These are phyloP conservation scores for Pentalonia nigronervosa DNA, from an alignment of 1,140 invertebrate species.

Conservation along the genomic window DNA sequence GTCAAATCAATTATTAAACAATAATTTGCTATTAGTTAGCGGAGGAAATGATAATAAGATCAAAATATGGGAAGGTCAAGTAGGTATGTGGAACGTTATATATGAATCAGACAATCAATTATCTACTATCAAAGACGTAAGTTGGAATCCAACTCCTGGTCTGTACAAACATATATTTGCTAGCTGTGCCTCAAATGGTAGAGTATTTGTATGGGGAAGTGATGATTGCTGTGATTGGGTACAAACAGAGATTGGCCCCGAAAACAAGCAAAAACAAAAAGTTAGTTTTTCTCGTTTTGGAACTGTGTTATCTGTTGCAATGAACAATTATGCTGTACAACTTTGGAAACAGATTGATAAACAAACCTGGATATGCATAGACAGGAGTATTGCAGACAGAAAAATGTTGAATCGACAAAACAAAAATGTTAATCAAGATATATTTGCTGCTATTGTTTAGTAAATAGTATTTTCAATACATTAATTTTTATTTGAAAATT, in stretches of 20 bases:
- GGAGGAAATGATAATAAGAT: conserved; percentile 98
- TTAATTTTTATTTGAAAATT: neutral
- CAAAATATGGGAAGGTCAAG: conserved; percentile 95
- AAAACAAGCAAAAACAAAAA: conserved; percentile 98
- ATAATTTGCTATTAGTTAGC: conserved; percentile 65
- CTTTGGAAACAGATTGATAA: conserved; percentile 93
- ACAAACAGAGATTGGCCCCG: conserved; percentile 84
- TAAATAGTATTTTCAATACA: neutral
- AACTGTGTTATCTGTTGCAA: conserved; percentile 94
- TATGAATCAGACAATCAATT: conserved; percentile 92
- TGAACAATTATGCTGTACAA: conserved; percentile 97
- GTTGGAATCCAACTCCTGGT: conserved; percentile 96
- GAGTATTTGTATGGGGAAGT: conserved; percentile 93
- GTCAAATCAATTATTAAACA: conserved; percentile 81
- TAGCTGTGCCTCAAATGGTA: conserved; percentile 92
- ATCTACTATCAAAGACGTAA: conserved; percentile 97
- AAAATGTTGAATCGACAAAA: neutral
- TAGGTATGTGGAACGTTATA: conserved; percentile 90
- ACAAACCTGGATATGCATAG: conserved; percentile 88
- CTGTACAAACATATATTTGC: conserved; percentile 86
- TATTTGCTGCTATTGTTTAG: conserved; percentile 33
- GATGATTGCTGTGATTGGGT: conserved; percentile 85
- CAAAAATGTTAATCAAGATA: conserved; percentile 46
- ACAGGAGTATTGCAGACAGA: neutral
- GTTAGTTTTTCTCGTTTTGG: conserved; percentile 98